phyloP scores from a whole-genome alignment of 2,888 invertebrate genomes.

The Philaethria dido region DNA sequence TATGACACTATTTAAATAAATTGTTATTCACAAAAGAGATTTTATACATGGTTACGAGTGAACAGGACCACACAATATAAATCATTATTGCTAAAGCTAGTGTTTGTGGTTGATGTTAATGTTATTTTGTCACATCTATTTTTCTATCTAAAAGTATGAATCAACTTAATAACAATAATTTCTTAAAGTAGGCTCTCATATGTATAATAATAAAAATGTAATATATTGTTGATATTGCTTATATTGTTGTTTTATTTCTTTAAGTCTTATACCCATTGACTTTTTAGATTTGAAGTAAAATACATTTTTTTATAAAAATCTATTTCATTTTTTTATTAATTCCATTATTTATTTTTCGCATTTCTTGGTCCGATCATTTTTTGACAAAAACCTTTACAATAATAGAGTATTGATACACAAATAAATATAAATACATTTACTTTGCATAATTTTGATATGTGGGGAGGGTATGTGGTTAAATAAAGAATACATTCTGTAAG shows the following conservation, averaged over 20 bases:
- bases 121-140: constrained; percentile 67
- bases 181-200: constrained; percentile 68
- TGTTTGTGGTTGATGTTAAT: constrained; percentile 63
- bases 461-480: neutral
- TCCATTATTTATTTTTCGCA: too few relatives aligned
- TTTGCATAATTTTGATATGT: neutral
- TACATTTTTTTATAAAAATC: too few relatives aligned
- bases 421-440: too few relatives aligned
- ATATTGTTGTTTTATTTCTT: constrained; percentile 64
- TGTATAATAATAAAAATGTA: constrained; percentile 63
- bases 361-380: too few relatives aligned
- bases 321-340: too few relatives aligned
- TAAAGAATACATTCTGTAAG: neutral
- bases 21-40: constrained; percentile 48
- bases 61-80: constrained; percentile 62
- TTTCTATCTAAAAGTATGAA: constrained; percentile 74
- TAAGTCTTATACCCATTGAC: neutral
- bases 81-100: constrained; percentile 45
- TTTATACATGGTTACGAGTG: constrained; percentile 44
- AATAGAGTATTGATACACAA: too few relatives aligned
- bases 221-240: constrained; percentile 83
- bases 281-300: too few relatives aligned
- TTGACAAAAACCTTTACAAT: too few relatives aligned
- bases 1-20: constrained; percentile 54
- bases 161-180: constrained; percentile 65